Percentiles rank a stretch among this genome's conserved stretches.
phyloP scores from a whole-genome alignment of 2,888 invertebrate genomes.

The Acrobasis suavella region DNA sequence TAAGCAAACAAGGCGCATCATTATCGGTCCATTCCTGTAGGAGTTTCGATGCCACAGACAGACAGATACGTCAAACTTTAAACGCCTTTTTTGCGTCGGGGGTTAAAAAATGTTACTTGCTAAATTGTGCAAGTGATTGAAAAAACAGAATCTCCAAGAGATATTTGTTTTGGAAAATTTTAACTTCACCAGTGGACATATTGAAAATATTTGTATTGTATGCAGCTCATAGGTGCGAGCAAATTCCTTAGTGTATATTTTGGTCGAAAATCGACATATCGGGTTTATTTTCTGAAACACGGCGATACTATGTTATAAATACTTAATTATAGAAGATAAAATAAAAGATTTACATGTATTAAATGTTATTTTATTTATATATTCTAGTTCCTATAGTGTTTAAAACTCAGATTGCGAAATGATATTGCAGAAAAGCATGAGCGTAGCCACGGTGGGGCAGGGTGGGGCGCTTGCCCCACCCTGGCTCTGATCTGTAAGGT shows the following conservation, averaged over 20 bases:
- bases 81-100: no score
- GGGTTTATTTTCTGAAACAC: slow-evolving; percentile 9
- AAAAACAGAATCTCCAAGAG: not conserved
- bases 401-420: not conserved
- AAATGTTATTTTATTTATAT: slow-evolving; percentile 23
- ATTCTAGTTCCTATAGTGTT: not conserved
- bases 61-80: no score
- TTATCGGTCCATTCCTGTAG: no score
- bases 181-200: not conserved
- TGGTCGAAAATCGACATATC: slow-evolving; percentile 3
- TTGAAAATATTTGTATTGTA: not conserved
- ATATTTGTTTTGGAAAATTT: not conserved
- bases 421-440: no score
- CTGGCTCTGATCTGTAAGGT: no score
- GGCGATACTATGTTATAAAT: slow-evolving; percentile 5
- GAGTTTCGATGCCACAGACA: no score
- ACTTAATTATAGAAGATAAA: slow-evolving; percentile 11
- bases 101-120: not conserved
- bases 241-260: not conserved
- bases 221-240: not conserved
- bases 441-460: no score
- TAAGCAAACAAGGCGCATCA: no score
- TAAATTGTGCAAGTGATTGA: not conserved
- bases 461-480: no score
- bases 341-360: slow-evolving; percentile 26